Evolutionary conservation across 1,140 invertebrate genomes (phyloP), one percentile per base, ranked within the genome.

Genomic region (Drosophila erecta): DNA sequence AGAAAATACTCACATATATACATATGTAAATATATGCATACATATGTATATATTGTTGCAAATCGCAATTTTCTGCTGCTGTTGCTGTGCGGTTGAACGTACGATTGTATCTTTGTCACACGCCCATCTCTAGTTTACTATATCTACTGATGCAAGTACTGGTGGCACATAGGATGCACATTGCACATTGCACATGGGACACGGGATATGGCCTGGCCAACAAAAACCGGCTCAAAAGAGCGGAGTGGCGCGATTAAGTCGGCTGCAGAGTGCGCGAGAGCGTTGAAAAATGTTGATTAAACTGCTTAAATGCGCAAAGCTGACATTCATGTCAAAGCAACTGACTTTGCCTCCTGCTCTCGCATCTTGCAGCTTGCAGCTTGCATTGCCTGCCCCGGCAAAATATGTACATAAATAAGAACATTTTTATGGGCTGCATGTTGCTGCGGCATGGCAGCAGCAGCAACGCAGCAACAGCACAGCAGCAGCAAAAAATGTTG

Each of bases 261-360:
- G 11, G 11, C 64, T 15, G 49, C 24, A 47, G 69, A 75, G 64
- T 65, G 46, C 43, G 70, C 65, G 55, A 73, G 66, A 61, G 51
- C 27, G 59, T 22, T 50, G 72, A 83, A 79, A 79, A 87, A 65
- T 64, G 76, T 83, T 87, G 84, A 87, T 87, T 89, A 87, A 84
- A 87, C 84, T 87, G 71, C 83, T 87, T 87, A 87, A 87, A 87
- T 87, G 84, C 69, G 73, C 84, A 89, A 79, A 87, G 79, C 84
- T 87, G 84, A 89, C 84, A 87, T 83, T 89, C 84, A 89, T 89
- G 84, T 87, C 84, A 87, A 87, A 87, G 84, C 84, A 83, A 84
- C 76, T 74, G 66, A 43, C 70, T 76, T 60, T 62, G 54, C 37
- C 20, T 24, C 50, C 33, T 37, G 17, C 22, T 50, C 54, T 24